Evolutionary conservation across 1,140 invertebrate genomes (phyloP), one percentile per base, ranked within the genome.

Genomic region (Solen grandis): DNA sequence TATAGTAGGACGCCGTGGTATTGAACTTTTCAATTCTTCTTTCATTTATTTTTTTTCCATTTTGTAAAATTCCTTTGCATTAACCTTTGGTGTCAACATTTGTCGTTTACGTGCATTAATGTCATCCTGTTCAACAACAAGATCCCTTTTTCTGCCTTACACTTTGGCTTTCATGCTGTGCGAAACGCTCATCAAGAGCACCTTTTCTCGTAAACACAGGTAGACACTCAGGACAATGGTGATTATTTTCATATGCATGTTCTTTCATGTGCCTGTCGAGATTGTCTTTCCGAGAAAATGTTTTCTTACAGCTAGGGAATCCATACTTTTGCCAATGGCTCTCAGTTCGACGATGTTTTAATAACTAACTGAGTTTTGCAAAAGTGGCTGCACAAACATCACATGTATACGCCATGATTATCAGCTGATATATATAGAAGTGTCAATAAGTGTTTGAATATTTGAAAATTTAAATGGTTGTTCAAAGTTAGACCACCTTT

Each of bases 231-330:
- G n/a, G n/a, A n/a, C n/a, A n/a, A n/a, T n/a, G n/a, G n/a, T n/a
- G 55, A 35, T 36, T 38, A 35, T 46, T 54, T 31, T 72, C 65
- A 35, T 77, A 35, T 8, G 14, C 8, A 50, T 83, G 68, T 31
- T 65, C 78, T n/a, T 25, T 46, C 33, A 65, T 36, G 41, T 82
- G 66, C n/a, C n/a, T n/a, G n/a, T n/a, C n/a, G n/a, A n/a, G n/a
- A n/a, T n/a, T n/a, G n/a, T n/a, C n/a, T n/a, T n/a, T 57, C 52
- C 68, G 14, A 65, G 29, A 50, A 59, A 83, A 83, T 5, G 41
- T 72, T 38, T 83, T 83, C 38, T 65, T 50, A 22, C 74, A 83
- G 19, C 29, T 55, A 13, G 33, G 19, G 35, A 73, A 83, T 13
- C 5, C 36, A 52, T 36, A 73, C n/a, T 46, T 22, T 35, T 46